Evolutionary conservation across 1,140 invertebrate species (phyloP), one percentile per base, ranked within the genome.

Genomic region (Microplitis mediator): DNA sequence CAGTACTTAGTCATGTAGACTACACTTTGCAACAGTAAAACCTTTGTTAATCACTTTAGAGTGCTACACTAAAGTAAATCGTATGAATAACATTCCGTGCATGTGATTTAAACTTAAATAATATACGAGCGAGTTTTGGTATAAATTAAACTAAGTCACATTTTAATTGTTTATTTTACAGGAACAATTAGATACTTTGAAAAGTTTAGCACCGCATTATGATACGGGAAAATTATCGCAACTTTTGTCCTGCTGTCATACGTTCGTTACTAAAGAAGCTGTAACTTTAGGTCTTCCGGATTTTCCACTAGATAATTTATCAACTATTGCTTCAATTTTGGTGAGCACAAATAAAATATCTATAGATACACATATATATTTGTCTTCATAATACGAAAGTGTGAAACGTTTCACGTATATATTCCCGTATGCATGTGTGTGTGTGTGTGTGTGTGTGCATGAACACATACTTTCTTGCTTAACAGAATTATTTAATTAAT

Each of bases 261-360:
- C 95, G 4, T 89, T 98, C 45, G 84, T 93, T 60, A 92, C 93
- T 1, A 89, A 89, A 80, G 89, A 96, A 87, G 89, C 90, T 72
- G 79, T 89, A 78, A 82, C 89, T 79, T 82, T 96, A 34, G 92
- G 91, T 64, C 84, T 98, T 51, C 95, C 96, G 0, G 95, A 98
- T 87, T 98, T 98, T 85, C 97, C 97, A 0, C 81, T 97, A 1
- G 95, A 97, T 78, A 97, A 93, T 88, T 80, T 98, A 13, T 80
- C 85, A 0, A 82, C 87, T 4, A 90, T 91, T 23, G 91, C 92
- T 0, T 83, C 89, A 78, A 91, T 98, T 77, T 81, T 97, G 90
- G 95, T 96, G 89, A 14, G 9, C 3, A 36, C 2, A 39, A 4
- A 14, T 8, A 74, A 56, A 23, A 23, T 23, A 23, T 23, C 23